A percentile compares a stretch with the other conserved stretches of the same genome.
Evolutionary conservation across 2,888 invertebrate species (phyloP).

Genomic region (Drosophila ezoana): DNA sequence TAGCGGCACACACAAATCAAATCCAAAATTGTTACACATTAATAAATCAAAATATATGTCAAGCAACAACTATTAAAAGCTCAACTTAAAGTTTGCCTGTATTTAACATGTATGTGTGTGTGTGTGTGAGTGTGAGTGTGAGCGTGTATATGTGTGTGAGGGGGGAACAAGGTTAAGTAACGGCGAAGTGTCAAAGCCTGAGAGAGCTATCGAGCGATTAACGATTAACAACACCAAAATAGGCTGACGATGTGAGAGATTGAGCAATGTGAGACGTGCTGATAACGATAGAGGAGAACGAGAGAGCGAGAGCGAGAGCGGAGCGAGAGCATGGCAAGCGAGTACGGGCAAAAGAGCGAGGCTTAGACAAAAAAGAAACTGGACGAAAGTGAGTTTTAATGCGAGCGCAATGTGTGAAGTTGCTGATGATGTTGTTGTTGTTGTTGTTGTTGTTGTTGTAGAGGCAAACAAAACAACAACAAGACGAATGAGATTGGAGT

Average conservation of each 20-base stretch:
- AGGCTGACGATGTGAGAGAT: slow-evolving; percentile 44
- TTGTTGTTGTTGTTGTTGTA: slow-evolving; percentile 8
- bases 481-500: slow-evolving; percentile 7
- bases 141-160: slow-evolving; percentile 11
- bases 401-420: slow-evolving; percentile 35
- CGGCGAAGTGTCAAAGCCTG: slow-evolving; percentile 28
- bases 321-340: slow-evolving; percentile 19
- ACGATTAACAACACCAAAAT: slow-evolving; percentile 64
- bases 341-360: slow-evolving; percentile 47
- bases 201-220: slow-evolving; percentile 48
- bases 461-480: slow-evolving; percentile 26
- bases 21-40: slow-evolving; percentile 32
- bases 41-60: slow-evolving; percentile 38
- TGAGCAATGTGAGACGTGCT: slow-evolving; percentile 45
- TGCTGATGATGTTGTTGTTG: no score
- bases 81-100: slow-evolving; percentile 53
- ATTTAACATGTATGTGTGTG: slow-evolving; percentile 11
- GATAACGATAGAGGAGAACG: slow-evolving; percentile 33
- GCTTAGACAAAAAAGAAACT: slow-evolving; percentile 26
- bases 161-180: slow-evolving; percentile 38
- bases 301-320: slow-evolving; percentile 21
- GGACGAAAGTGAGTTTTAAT: slow-evolving; percentile 22
- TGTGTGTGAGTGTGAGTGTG: not conserved
- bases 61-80: slow-evolving; percentile 59
- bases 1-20: slow-evolving; percentile 38